Conservation (phyloP, 2,113 vertebrate genomes). For the Dipodomys spectabilis region DNA sequence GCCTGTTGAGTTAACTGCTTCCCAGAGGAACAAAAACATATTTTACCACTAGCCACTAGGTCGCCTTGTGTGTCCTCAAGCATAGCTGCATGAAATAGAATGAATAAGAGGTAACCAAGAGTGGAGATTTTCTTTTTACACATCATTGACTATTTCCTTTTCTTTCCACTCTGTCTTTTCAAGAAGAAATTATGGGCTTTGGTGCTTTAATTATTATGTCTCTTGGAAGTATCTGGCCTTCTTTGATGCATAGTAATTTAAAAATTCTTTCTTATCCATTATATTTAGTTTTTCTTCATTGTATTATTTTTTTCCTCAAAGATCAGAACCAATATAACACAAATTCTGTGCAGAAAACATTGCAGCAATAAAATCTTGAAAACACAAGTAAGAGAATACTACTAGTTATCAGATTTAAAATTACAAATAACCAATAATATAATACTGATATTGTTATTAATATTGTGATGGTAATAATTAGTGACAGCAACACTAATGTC, state of each 20-base stretch:
- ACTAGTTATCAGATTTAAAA: neutral
- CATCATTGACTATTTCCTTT: slow-evolving; percentile 68
- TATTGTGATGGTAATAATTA: neutral
- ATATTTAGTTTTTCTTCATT: slow-evolving; percentile 38
- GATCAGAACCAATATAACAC: slow-evolving; percentile 2
- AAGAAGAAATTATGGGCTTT: slow-evolving; percentile 62
- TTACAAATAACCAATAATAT: neutral
- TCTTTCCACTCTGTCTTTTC: slow-evolving; percentile 65
- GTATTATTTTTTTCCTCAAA: slow-evolving; percentile 54
- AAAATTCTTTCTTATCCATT: slow-evolving; percentile 53
- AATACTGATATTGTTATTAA: neutral
- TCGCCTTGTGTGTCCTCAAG: slow-evolving; percentile 20
- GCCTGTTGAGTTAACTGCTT: slow-evolving; percentile 53
- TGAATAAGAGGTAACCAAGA: slow-evolving; percentile 70
- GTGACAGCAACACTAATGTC: neutral
- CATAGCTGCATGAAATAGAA: slow-evolving; percentile 60
- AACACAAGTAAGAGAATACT: neutral
- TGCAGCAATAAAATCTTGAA: slow-evolving; percentile 20
- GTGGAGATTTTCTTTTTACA: slow-evolving; percentile 71
- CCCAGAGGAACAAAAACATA: slow-evolving; percentile 58
- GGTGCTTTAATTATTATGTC: slow-evolving; percentile 63
- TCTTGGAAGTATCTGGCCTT: slow-evolving; percentile 55
- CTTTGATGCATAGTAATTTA: slow-evolving; percentile 20
- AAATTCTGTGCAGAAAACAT: slow-evolving; percentile 15
- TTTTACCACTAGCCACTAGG: slow-evolving; percentile 34